Base-by-base conservation (phyloP, 2,888 invertebrate species). In the Athrips mouffetella region DNA sequence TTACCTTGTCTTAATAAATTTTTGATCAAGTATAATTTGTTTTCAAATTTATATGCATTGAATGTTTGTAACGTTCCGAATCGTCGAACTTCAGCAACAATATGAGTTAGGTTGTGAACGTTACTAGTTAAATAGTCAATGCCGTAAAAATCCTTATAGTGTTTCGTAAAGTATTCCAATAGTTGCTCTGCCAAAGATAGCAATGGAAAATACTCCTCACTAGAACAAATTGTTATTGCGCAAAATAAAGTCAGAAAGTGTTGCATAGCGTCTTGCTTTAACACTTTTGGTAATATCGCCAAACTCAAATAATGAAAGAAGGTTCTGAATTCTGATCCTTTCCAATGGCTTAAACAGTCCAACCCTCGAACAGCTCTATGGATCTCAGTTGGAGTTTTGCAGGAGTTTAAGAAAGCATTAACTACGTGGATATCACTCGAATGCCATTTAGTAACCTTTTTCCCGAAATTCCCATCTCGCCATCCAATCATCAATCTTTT, bases 391-490 rank as follows among this genome's bases (percentile, higher is more conserved):
- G 51, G 47, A 29, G 49, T 5, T 44, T 44, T 48, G n/a, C 48
- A 48, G 2, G 11, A 1, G 0, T 20, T 29, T 37, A 48, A 37
- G 16, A 48, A 48, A 15, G 2, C 13, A 1, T 2, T 10, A 1
- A 48, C 44, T 35, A 2, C 35, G 25, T 20, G 25, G 5, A 49
- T 55, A 25, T 53, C 49, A 10, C 10, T 18, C 1, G 51, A 30
- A 29, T 49, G 30, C 58, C 50, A 54, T 44, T 57, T 57, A 8
- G 56, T 58, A 1, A 45, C 11, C 7, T 45, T 11, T 16, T 46
- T 60, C 2, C 53, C 55, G 23, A 60, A 55, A 45, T 57, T 57
- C 3, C 58, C 60, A 29, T 57, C 52, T 5, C 55, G 23, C 57
- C 56, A 60, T n/a, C 57, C 59, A 7, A 51, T 20, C 2, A 60